Conservation (phyloP, 1,140 invertebrate species). For the Papilio aristodemus region DNA sequence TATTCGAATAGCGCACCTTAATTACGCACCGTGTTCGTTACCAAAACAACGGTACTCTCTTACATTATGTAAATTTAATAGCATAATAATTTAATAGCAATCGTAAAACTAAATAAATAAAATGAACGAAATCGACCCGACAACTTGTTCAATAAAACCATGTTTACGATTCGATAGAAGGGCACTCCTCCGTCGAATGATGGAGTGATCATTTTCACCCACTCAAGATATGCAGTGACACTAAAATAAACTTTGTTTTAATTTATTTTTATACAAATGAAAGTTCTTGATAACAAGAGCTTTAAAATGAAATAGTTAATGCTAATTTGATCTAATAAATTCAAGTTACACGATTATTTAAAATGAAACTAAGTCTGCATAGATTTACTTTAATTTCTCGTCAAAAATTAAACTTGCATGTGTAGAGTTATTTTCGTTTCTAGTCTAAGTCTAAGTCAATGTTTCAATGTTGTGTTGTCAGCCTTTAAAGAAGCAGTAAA, state of each 20-base stretch:
- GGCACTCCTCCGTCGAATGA: background rate
- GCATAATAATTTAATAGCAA: slow-evolving; percentile 37
- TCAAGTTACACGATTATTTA: too few relatives aligned
- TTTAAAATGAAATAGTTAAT: too few relatives aligned
- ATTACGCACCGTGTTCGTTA: slow-evolving; percentile 33
- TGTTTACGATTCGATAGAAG: slow-evolving; percentile 13
- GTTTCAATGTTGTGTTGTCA: too few relatives aligned
- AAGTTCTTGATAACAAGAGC: too few relatives aligned
- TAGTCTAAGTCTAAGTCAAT: too few relatives aligned
- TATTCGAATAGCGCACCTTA: slow-evolving; percentile 11
- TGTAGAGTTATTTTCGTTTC: too few relatives aligned
- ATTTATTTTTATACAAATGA: too few relatives aligned
- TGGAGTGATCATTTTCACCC: slow-evolving; percentile 23
- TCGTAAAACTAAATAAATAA: slow-evolving; percentile 44
- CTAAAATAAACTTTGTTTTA: background rate
- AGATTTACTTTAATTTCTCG: too few relatives aligned
- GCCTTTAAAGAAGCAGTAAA: too few relatives aligned
- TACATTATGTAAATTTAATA: slow-evolving; percentile 45
- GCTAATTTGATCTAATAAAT: too few relatives aligned
- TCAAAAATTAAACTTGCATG: too few relatives aligned
- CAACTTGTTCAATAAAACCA: slow-evolving; percentile 9
- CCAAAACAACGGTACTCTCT: slow-evolving; percentile 39
- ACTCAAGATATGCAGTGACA: slow-evolving; percentile 8
- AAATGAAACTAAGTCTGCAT: too few relatives aligned
- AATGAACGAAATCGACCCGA: background rate